Evolutionary conservation across 2,797 vertebrate genomes (phyloP).

Genomic region (Gallirallus australis): DNA sequence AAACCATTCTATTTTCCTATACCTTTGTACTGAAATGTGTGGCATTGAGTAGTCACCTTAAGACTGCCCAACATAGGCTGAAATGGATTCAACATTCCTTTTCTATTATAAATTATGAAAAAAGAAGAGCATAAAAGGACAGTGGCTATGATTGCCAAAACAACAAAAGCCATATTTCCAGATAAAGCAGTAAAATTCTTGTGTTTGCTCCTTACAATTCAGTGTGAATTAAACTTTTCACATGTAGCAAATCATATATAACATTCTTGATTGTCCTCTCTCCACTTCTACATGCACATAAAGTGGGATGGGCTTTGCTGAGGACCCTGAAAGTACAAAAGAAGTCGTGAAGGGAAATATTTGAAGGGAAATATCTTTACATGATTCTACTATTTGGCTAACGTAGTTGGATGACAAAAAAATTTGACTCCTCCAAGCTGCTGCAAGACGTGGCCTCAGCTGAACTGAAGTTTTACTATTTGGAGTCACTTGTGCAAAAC

Average conservation of each 20-base stretch:
- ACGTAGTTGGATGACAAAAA: rapidly evolving
- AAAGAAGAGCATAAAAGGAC: not conserved
- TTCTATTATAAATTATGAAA: not conserved
- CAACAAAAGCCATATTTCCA: not conserved
- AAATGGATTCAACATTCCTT: not conserved
- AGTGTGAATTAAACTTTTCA: not conserved
- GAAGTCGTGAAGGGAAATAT: not conserved
- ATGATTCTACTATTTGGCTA: not conserved
- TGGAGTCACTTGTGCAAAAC: not conserved
- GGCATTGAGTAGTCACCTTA: not conserved
- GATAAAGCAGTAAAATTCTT: not conserved
- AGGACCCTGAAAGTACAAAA: not conserved
- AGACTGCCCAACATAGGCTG: not conserved
- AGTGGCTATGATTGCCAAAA: not conserved
- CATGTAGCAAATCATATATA: not conserved
- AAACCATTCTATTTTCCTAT: not conserved
- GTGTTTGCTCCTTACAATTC: not conserved
- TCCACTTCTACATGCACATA: not conserved
- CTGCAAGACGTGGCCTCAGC: not conserved
- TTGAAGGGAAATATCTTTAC: not conserved
- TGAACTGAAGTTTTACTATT: not conserved
- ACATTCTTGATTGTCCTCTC: not conserved
- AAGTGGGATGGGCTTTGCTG: not conserved
- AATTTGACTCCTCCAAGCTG: rapidly evolving
- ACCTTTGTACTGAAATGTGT: not conserved